Evolutionary conservation across 2,113 vertebrate species (phyloP).

Genomic region (Hippocampus abdominalis): DNA sequence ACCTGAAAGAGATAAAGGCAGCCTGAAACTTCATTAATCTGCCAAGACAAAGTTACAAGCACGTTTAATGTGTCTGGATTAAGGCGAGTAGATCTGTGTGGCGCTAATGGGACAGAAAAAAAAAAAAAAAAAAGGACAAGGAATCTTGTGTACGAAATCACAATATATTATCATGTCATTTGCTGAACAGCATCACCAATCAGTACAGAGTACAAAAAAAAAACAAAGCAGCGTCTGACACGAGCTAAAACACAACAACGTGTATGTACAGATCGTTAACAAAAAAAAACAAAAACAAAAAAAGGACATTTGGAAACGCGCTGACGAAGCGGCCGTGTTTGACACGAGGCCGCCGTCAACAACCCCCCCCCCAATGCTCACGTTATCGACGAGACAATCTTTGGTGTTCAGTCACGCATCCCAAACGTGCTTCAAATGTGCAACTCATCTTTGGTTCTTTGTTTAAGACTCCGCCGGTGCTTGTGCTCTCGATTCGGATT

Average conservation of each 20-base stretch:
- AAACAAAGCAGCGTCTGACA: constrained; percentile 28
- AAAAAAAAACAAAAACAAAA: no score
- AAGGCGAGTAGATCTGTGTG: constrained; percentile 39
- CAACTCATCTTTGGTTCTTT: constrained; percentile 27
- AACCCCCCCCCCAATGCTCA: constrained; percentile 10
- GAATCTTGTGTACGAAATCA: constrained; percentile 18
- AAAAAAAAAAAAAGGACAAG: constrained; percentile 10
- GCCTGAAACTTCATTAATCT: constrained; percentile 59
- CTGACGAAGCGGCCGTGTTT: constrained; percentile 28
- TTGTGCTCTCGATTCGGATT: neutral
- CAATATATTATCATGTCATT: constrained; percentile 63
- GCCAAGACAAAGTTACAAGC: constrained; percentile 50
- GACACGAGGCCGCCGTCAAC: constrained; percentile 26
- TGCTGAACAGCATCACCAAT: constrained; percentile 34
- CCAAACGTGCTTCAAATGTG: constrained; percentile 26
- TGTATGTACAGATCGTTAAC: constrained; percentile 21
- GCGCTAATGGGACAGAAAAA: constrained; percentile 5
- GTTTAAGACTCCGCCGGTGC: constrained; percentile 5
- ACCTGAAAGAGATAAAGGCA: constrained; percentile 39
- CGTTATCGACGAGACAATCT: constrained; percentile 41
- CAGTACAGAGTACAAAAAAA: constrained; percentile 11
- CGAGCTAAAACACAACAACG: constrained; percentile 33
- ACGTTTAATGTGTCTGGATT: constrained; percentile 35
- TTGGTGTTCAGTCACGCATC: constrained; percentile 57
- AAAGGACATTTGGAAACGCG: constrained; percentile 17